Conservation (phyloP, 2,113 vertebrate genomes). For the Petaurus breviceps region DNA sequence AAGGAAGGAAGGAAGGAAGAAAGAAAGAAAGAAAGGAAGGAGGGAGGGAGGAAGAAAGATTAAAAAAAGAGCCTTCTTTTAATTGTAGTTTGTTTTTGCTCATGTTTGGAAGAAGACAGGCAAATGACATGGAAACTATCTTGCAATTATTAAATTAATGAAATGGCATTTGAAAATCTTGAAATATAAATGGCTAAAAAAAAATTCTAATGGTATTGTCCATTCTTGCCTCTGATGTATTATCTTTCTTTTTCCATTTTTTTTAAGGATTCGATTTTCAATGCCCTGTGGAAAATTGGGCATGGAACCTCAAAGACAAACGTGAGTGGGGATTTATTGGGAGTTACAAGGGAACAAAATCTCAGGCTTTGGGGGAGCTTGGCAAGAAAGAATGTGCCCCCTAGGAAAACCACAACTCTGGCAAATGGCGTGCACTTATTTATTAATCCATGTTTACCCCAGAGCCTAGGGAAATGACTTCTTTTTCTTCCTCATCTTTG, state of each 20-base stretch:
- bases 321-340: slow-evolving; percentile 31
- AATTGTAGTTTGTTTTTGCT: slow-evolving; percentile 67
- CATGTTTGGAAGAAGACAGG: slow-evolving; percentile 62
- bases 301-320: slow-evolving; percentile 23
- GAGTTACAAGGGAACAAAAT: slow-evolving; percentile 9
- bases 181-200: slow-evolving; percentile 15
- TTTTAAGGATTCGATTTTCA: background rate
- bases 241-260: slow-evolving; percentile 11
- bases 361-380: background rate
- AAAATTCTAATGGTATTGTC: slow-evolving; percentile 13
- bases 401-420: slow-evolving; percentile 52
- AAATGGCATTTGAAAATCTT: slow-evolving; percentile 39
- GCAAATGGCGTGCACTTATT: slow-evolving; percentile 22
- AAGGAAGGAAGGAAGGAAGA: too few relatives aligned
- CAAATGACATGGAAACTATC: slow-evolving; percentile 37
- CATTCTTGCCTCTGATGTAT: slow-evolving; percentile 44
- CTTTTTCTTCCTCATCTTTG: slow-evolving; percentile 48
- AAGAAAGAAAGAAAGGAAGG: too few relatives aligned
- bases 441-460: slow-evolving; percentile 57
- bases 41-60: background rate
- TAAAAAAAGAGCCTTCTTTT: background rate
- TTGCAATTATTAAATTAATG: slow-evolving; percentile 1
- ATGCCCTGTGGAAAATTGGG: slow-evolving; percentile 37
- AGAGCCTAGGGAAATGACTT: slow-evolving; percentile 31
- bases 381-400: slow-evolving; percentile 48